These are phyloP conservation scores for Platygyra sinensis DNA, from an alignment of 64 coral and sea anemone genomes.

Conservation along the genomic window DNA sequence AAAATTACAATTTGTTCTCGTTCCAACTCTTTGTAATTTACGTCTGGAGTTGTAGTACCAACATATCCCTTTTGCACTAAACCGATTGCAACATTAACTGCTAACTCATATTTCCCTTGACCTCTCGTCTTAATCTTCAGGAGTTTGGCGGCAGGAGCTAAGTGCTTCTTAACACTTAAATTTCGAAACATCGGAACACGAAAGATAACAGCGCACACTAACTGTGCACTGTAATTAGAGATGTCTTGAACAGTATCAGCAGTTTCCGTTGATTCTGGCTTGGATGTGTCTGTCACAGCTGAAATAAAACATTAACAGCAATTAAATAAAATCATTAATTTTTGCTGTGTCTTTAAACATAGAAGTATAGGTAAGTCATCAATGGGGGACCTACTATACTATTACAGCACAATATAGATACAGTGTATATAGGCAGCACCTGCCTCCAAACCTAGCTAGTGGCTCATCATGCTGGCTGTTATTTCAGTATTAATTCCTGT, in stretches of 20 bases:
- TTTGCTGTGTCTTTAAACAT: background rate
- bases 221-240: background rate
- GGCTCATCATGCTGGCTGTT: no score
- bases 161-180: background rate
- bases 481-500: no score
- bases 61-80: background rate
- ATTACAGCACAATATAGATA: no score
- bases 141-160: background rate
- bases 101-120: background rate
- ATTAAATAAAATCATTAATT: background rate
- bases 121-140: background rate
- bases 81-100: background rate
- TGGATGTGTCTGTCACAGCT: slow-evolving; percentile 4
- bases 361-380: background rate
- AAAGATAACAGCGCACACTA: background rate
- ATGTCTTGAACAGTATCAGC: background rate
- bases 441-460: no score
- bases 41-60: background rate
- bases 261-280: background rate
- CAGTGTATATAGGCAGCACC: no score
- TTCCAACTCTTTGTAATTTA: slow-evolving; percentile 23
- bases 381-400: no score
- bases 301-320: background rate
- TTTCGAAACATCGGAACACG: background rate
- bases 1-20: slow-evolving; percentile 18